Percentiles rank a stretch among this genome's conserved stretches.
phyloP scores from a whole-genome alignment of 2,888 invertebrate species.

The Eutolmus rufibarbis region DNA sequence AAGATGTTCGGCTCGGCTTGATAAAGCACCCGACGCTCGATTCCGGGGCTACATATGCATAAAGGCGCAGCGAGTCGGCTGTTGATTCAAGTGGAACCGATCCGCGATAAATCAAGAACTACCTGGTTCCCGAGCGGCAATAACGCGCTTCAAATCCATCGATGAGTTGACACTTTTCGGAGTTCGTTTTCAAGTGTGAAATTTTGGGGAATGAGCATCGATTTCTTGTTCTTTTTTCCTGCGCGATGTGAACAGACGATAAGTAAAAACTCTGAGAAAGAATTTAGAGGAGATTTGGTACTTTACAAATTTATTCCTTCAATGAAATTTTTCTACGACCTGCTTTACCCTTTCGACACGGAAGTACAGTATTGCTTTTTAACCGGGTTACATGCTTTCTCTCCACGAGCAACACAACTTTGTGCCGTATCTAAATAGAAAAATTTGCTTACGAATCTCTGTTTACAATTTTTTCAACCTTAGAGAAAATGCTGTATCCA shows the following conservation, averaged over 20 bases:
- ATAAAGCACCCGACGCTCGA: conserved; percentile 2
- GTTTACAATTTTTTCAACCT: not conserved
- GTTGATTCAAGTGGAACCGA: conserved; percentile 29
- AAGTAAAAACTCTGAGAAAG: not conserved
- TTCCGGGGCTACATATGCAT: not conserved
- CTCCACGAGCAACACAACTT: not conserved
- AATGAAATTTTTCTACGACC: not conserved
- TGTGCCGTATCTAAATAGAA: not conserved
- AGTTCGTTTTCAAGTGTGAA: not conserved
- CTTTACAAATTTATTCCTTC: not conserved
- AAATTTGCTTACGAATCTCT: not conserved
- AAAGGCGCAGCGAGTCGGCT: not conserved
- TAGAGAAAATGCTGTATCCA: not conserved
- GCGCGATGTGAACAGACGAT: not conserved
- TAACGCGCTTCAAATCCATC: not conserved
- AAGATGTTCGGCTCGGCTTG: conserved; percentile 10
- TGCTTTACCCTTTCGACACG: not conserved
- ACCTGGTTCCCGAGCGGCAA: not conserved
- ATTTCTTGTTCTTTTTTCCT: not conserved
- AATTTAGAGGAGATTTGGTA: not conserved
- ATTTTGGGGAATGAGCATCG: conserved; percentile 1
- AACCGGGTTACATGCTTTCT: not conserved
- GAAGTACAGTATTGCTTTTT: not conserved
- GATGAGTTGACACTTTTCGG: conserved; percentile 28
- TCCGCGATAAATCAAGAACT: not conserved